These are phyloP conservation scores for Craniophora ligustri DNA, from an alignment of 2,888 invertebrate genomes.

Conservation along the genomic window DNA sequence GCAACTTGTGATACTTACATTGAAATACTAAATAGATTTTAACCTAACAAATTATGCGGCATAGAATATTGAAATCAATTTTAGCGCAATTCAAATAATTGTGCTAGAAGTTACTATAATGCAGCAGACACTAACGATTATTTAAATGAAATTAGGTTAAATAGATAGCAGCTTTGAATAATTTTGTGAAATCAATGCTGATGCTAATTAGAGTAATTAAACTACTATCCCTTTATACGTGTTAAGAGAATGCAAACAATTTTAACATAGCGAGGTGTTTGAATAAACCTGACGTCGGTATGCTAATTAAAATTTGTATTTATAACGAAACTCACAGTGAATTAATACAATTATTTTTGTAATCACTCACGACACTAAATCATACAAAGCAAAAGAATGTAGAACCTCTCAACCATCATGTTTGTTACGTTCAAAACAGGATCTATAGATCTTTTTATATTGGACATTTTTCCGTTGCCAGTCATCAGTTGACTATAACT, in stretches of 20 bases:
- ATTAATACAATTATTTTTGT: conserved; percentile 60
- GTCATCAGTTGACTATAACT: conserved; percentile 45
- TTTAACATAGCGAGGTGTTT: neutral
- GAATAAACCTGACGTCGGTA: neutral
- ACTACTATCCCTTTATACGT: neutral
- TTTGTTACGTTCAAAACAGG: conserved; percentile 27
- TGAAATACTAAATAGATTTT: neutral
- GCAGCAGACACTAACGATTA: neutral
- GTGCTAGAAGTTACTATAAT: too few species aligned
- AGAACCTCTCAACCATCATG: conserved; percentile 37
- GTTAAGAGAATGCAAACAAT: neutral
- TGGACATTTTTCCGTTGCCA: conserved; percentile 41
- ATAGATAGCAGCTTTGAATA: neutral
- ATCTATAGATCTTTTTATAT: conserved; percentile 36
- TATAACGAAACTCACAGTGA: conserved; percentile 46
- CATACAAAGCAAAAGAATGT: conserved; percentile 47
- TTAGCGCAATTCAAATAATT: neutral
- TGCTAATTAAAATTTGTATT: conserved; percentile 34
- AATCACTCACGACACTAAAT: conserved; percentile 55
- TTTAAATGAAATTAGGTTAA: neutral
- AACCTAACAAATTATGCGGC: neutral
- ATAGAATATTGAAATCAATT: neutral
- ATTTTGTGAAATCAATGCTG: neutral
- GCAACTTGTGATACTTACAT: too few species aligned
- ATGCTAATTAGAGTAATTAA: neutral